Percentiles rank a stretch among this genome's conserved stretches.
These are phyloP conservation scores for Trachymyrmex cornetzi DNA, from an alignment of 1,140 invertebrate species.

Conservation along the genomic window DNA sequence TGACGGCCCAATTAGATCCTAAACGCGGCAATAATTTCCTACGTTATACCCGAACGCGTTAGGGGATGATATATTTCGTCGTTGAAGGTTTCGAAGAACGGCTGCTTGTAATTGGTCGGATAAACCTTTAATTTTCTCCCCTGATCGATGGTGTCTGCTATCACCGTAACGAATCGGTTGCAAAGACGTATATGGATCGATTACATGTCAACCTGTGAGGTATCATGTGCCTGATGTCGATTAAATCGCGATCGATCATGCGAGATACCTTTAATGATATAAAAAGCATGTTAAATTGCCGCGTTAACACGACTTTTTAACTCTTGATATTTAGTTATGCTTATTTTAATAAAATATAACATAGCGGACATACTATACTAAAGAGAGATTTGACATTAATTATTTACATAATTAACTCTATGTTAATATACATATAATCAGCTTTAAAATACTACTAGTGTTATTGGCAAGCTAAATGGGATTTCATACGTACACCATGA, in stretches of 20 bases:
- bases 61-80: conserved; percentile 67
- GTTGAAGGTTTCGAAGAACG: conserved; percentile 47
- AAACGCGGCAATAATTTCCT: conserved; percentile 69
- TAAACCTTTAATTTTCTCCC: conserved; percentile 57
- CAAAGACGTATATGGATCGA: conserved; percentile 55
- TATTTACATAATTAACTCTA: conserved; percentile 48
- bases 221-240: conserved; percentile 38
- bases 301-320: not conserved
- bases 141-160: conserved; percentile 53
- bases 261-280: conserved; percentile 17
- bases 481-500: conserved; percentile 14
- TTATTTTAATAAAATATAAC: not conserved
- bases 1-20: conserved; percentile 79
- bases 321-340: not conserved
- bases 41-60: conserved; percentile 50
- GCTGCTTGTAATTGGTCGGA: conserved; percentile 59
- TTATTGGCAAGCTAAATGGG: conserved; percentile 49
- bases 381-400: conserved; percentile 29
- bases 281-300: conserved; percentile 21
- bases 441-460: conserved; percentile 38
- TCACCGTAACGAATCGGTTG: conserved; percentile 41
- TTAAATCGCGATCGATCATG: conserved; percentile 60
- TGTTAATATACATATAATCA: conserved; percentile 4
- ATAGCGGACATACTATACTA: not conserved
- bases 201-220: conserved; percentile 58